Evolutionary conservation across 1,140 invertebrate species (phyloP).

Genomic region (Helicoverpa zea): DNA sequence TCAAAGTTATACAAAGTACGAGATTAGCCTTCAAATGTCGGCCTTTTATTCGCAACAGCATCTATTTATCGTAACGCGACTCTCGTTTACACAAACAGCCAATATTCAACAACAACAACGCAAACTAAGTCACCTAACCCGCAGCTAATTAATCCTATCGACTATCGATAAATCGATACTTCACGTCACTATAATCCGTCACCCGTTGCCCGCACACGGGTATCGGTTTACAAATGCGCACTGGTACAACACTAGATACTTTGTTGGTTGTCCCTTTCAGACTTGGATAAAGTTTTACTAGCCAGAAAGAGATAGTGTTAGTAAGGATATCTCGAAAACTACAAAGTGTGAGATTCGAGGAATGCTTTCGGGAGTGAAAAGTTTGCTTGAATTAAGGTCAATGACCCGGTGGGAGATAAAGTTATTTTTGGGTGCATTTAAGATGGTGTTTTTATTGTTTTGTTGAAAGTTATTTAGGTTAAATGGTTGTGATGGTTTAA

Average conservation of each 20-base stretch:
- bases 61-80: conserved; percentile 14
- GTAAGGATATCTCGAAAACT: conserved; percentile 72
- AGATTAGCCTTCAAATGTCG: background rate
- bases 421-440: conserved; percentile 25
- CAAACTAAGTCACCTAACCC: conserved; percentile 34
- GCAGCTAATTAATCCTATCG: conserved; percentile 45
- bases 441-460: background rate
- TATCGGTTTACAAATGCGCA: conserved; percentile 71
- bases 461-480: conserved; percentile 1
- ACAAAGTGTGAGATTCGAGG: conserved; percentile 64
- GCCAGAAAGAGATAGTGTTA: conserved; percentile 49
- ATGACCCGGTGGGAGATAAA: conserved; percentile 27
- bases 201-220: conserved; percentile 63
- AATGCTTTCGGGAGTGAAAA: conserved; percentile 50
- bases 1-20: no score
- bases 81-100: conserved; percentile 36
- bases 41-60: background rate
- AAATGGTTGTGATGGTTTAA: background rate
- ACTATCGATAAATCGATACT: conserved; percentile 46
- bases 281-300: background rate
- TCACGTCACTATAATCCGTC: conserved; percentile 47
- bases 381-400: conserved; percentile 50
- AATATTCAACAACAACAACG: conserved; percentile 11
- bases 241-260: conserved; percentile 53
- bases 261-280: conserved; percentile 46